phyloP scores from a whole-genome alignment of 37 sponge, comb jelly and placozoan genomes.

The Geodia barretti region DNA sequence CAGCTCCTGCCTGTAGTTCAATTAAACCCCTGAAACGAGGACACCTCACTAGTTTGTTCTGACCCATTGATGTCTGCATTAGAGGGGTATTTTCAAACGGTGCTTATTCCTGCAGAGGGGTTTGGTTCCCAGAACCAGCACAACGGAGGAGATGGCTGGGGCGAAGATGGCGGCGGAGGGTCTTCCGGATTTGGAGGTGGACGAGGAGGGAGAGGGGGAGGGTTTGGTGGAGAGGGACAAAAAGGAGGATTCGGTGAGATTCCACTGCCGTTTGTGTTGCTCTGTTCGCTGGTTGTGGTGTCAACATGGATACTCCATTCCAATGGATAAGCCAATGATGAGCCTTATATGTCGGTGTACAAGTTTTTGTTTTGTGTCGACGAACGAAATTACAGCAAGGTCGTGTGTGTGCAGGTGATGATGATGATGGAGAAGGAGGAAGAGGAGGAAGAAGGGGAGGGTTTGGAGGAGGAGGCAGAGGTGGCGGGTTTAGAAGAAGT shows the following conservation, averaged over 20 bases:
- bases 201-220: not conserved
- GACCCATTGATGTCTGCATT: too few species aligned
- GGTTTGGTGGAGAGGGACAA: not conserved
- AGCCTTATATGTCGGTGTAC: too few species aligned
- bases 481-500: not conserved
- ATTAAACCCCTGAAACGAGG: too few species aligned
- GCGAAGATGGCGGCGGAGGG: slow-evolving; percentile 47
- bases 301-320: not conserved
- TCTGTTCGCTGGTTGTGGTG: not conserved
- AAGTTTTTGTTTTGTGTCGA: too few species aligned
- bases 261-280: not conserved
- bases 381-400: too few species aligned
- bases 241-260: not conserved
- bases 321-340: too few species aligned
- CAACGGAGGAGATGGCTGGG: slow-evolving; percentile 17
- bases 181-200: slow-evolving; percentile 56
- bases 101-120: too few species aligned
- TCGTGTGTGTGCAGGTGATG: too few species aligned
- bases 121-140: slow-evolving; percentile 21
- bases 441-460: not conserved
- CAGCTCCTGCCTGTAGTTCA: too few species aligned
- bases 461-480: not conserved
- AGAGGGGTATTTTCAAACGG: too few species aligned
- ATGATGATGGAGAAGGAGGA: not conserved
- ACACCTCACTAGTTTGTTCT: too few species aligned